Evolutionary conservation across 1,140 invertebrate genomes (phyloP).

Genomic region (Lineus longissimus): DNA sequence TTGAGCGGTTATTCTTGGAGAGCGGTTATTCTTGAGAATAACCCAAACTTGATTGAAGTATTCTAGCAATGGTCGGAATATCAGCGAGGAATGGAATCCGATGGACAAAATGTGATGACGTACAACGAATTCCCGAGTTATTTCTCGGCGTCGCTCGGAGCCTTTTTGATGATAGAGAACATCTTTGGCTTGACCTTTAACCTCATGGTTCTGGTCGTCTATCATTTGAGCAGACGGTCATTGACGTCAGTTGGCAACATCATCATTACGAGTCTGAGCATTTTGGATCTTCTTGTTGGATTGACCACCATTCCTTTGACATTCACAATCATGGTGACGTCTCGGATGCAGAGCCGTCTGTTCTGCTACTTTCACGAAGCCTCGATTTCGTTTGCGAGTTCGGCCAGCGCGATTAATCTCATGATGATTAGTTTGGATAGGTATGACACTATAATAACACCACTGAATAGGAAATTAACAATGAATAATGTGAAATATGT

Average conservation of each 20-base stretch:
- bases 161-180: constrained; percentile 2
- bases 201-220: background rate
- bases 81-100: no score
- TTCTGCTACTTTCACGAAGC: constrained; percentile 6
- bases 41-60: no score
- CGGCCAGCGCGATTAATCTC: background rate
- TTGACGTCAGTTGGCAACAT: background rate
- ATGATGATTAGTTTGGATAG: background rate
- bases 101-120: no score
- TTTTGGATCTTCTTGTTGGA: background rate
- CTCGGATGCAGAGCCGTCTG: background rate
- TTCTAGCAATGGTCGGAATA: no score
- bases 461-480: background rate
- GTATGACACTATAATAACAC: background rate
- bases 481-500: background rate
- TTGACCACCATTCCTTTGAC: background rate
- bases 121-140: background rate
- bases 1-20: no score
- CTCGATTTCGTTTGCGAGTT: background rate
- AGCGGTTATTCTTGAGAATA: no score
- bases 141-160: background rate
- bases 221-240: background rate
- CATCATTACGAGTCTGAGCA: background rate
- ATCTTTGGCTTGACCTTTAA: background rate
- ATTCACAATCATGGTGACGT: constrained; percentile 4